phyloP scores from a whole-genome alignment of 2,113 vertebrate species.

The Trogon surrucura region DNA sequence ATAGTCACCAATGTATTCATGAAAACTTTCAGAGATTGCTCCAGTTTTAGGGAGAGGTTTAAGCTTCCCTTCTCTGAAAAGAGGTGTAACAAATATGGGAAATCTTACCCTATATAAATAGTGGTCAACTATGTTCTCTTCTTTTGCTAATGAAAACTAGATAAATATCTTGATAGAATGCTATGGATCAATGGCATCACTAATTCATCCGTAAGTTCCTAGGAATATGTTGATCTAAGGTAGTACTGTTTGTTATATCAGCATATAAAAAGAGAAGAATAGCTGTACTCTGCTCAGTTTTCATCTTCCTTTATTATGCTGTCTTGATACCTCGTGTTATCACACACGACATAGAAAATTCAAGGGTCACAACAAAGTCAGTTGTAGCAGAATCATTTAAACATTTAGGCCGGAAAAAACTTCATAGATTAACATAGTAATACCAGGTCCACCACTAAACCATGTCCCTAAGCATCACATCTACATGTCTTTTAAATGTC shows the following conservation, averaged over 20 bases:
- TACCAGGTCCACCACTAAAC: too few species aligned
- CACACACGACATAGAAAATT: background rate
- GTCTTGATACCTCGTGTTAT: background rate
- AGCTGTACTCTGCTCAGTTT: background rate
- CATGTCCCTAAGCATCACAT: too few species aligned
- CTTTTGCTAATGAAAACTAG: background rate
- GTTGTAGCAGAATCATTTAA: background rate
- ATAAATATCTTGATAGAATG: background rate
- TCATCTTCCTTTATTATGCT: background rate
- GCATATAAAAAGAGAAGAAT: background rate
- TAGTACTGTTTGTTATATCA: background rate
- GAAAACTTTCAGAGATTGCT: background rate
- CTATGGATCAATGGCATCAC: fast-evolving
- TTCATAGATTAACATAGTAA: too few species aligned
- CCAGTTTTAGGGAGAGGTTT: background rate
- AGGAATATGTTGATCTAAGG: background rate
- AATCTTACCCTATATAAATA: background rate
- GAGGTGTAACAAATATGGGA: fast-evolving
- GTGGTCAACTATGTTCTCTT: background rate
- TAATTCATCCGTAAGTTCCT: background rate
- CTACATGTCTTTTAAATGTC: too few species aligned
- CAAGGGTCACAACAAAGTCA: background rate
- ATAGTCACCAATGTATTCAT: background rate
- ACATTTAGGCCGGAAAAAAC: too few species aligned
- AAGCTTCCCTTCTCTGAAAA: background rate